These are phyloP conservation scores for Drosophila subobscura DNA, from an alignment of 1,140 invertebrate genomes.

Conservation along the genomic window DNA sequence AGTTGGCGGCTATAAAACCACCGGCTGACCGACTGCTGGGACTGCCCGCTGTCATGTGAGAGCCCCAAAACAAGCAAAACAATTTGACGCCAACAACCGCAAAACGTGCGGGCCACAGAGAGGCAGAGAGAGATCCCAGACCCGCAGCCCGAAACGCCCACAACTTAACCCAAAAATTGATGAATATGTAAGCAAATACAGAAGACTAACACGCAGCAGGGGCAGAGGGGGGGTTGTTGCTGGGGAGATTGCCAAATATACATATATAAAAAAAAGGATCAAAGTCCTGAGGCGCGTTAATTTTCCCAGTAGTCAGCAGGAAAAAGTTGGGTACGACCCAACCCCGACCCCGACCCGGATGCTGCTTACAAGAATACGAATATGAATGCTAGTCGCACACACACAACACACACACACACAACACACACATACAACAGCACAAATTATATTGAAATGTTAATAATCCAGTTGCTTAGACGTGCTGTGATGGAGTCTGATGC, in stretches of 20 bases:
- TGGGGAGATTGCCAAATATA: conserved; percentile 45
- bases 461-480: conserved; percentile 79
- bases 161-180: conserved; percentile 80
- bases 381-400: conserved; percentile 28
- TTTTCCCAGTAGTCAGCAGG: conserved; percentile 75
- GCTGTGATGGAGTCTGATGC: conserved; percentile 36
- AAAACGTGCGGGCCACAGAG: conserved; percentile 60
- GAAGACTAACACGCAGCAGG: conserved; percentile 56
- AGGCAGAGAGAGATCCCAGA: not conserved
- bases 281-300: conserved; percentile 79
- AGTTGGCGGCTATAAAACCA: conserved; percentile 57
- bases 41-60: conserved; percentile 72
- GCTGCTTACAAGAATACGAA: conserved; percentile 13
- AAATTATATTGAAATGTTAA: conserved; percentile 83
- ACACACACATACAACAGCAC: conserved; percentile 25
- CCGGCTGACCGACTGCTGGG: conserved; percentile 64
- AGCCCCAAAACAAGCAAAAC: conserved; percentile 78
- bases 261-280: conserved; percentile 66
- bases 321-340: conserved; percentile 52
- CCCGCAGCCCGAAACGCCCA: conserved; percentile 41
- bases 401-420: not conserved
- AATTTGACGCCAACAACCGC: conserved; percentile 78
- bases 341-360: not conserved
- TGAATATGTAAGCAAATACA: conserved; percentile 80
- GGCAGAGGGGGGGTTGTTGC: too few species aligned